These are phyloP conservation scores for Cantharis rufa DNA, from an alignment of 2,888 invertebrate genomes.

Conservation along the genomic window DNA sequence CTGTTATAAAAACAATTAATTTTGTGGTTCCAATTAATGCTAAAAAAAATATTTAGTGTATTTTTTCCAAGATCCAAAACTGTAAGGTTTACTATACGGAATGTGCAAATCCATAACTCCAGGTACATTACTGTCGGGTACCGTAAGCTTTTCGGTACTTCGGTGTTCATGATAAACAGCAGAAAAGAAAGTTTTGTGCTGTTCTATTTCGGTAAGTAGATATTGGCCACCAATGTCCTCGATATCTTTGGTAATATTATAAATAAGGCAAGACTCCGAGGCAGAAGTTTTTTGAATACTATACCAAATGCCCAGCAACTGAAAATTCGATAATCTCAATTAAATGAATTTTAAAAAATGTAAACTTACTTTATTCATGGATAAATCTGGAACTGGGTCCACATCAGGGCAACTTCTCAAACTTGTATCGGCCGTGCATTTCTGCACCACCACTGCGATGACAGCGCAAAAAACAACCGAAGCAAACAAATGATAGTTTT, in stretches of 20 bases:
- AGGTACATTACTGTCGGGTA: neutral
- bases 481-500: neutral
- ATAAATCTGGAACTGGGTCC: neutral
- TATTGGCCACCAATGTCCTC: neutral
- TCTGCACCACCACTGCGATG: neutral
- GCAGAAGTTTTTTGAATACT: neutral
- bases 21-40: slow-evolving; percentile 76
- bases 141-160: neutral
- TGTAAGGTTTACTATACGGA: no score
- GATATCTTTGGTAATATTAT: neutral
- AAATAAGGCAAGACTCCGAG: neutral
- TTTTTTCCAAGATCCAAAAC: no score
- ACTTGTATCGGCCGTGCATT: neutral
- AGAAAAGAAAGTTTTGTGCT: neutral
- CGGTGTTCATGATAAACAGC: neutral
- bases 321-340: neutral
- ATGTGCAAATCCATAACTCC: neutral
- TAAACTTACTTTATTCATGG: neutral
- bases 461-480: neutral
- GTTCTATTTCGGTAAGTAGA: neutral
- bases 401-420: neutral
- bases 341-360: no score
- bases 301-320: slow-evolving; percentile 6
- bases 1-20: slow-evolving; percentile 74
- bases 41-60: slow-evolving; percentile 54